A percentile compares a stretch with the other conserved stretches of the same genome.
These are phyloP conservation scores for Cosmia trapezina DNA, from an alignment of 2,888 invertebrate species.

Conservation along the genomic window DNA sequence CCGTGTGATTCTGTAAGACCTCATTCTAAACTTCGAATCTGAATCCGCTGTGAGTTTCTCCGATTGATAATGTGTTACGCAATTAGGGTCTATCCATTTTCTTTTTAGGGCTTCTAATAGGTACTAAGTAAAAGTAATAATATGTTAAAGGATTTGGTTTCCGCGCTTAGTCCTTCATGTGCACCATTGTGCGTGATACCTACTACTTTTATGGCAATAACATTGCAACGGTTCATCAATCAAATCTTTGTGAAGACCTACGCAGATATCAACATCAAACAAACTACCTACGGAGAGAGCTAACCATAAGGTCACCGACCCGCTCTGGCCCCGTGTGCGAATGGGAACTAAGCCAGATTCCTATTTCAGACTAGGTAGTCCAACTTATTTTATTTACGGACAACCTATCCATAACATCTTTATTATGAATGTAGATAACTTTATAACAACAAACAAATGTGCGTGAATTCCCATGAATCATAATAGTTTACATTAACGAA, in stretches of 20 bases:
- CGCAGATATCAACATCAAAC: background rate
- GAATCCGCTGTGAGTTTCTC: too few species aligned
- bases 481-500: slow-evolving; percentile 21
- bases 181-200: too few species aligned
- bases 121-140: too few species aligned
- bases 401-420: slow-evolving; percentile 1
- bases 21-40: too few species aligned
- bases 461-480: slow-evolving; percentile 28
- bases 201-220: background rate
- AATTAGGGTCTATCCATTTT: too few species aligned
- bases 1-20: too few species aligned
- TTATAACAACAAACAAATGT: slow-evolving; percentile 16
- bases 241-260: background rate
- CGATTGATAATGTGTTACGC: too few species aligned
- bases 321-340: background rate
- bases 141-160: too few species aligned
- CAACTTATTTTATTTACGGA: background rate
- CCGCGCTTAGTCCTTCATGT: too few species aligned
- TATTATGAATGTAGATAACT: background rate
- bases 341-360: slow-evolving; percentile 14
- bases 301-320: slow-evolving; percentile 7
- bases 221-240: background rate
- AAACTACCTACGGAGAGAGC: slow-evolving; percentile 1
- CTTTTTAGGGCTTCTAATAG: background rate
- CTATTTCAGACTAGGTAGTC: background rate